Evolutionary conservation across 92 coral and sea anemone species (phyloP), one percentile per base, ranked within the genome.

Genomic region (Virgularia gustaviana): DNA sequence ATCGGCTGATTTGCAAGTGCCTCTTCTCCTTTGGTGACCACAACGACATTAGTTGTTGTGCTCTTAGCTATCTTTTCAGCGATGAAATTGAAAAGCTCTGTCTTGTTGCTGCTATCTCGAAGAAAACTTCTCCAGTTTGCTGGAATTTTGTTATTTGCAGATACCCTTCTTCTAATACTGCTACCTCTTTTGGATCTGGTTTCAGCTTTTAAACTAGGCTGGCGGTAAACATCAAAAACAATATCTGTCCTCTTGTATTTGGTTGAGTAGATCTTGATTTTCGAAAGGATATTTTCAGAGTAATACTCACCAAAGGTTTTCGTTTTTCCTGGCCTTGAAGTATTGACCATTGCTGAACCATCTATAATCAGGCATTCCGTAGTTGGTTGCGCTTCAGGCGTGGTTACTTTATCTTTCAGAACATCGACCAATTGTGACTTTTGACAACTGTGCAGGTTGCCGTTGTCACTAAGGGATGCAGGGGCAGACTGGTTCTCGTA

Each of bases 51-150:
- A n/a, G n/a, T n/a, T 18, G 63, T 24, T 20, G 19, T 42, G 25
- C 57, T 37, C 3, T 3, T 38, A 56, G 79, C 23, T 70, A 65
- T 73, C 51, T 43, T 56, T 30, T 68, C 74, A 16, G 83, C 83
- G 18, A 83, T 78, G 68, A 67, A 78, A 37, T 37, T 6, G 79
- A 78, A 71, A 15, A 70, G 75, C 37, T 60, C 73, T 16, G 73
- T 79, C 42, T 79, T 79, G 74, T 78, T 83, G 42, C 52, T 34
- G 34, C 28, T 22, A 24, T 28, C 61, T 23, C 78, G 61, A 4
- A 65, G 36, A 76, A 81, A 76, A 18, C 72, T 68, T 67, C 52
- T 71, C 79, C 74, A 83, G 37, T 83, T 78, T 43, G 39, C 25
- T 37, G 72, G 78, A 9, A 60, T 67, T 63, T 67, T 77, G 62